Base-by-base conservation (phyloP, 2,113 vertebrate species). In the Epinephelus moara region DNA sequence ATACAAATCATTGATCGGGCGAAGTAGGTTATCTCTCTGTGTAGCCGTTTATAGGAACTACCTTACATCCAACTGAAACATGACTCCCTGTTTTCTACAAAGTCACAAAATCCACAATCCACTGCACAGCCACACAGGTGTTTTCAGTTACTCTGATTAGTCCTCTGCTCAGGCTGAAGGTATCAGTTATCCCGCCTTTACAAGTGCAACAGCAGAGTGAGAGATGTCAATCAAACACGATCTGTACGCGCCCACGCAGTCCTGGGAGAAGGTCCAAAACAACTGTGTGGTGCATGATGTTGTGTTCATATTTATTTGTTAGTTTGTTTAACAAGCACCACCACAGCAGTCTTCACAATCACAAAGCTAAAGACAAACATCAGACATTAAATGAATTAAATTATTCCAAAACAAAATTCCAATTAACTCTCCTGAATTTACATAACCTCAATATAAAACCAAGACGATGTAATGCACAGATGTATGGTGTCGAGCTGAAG, bases 351-450 rank as follows among this genome's bases (percentile, higher is more conserved):
- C 11, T 69, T 45, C 1, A 53, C 50, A 47, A 79, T 53, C 27
- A 62, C 66, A 76, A n/a, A 78, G 59, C 70, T 47, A 11, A 75
- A 82, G 52, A 82, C 53, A 80, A 82, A 72, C 49, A 84, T 68
- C 62, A 57, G 69, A 83, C 23, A 45, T 4, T 23, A 55, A 78
- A 60, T 57, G 13, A 37, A 37, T 37, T 37, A n/a, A 60, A 80
- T 84, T 74, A 75, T 77, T 72, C 40, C 10, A 37, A 63, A 82
- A 40, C 69, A 45, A 80, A 75, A 75, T 74, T 78, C 75, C 33
- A 75, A 80, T 84, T 77, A 68, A 53, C 47, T 75, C 40, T 45
- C 4, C 11, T 53, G 27, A 81, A 81, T 89, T 84, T 80, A 55
- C 80, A 78, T 68, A 71, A 71, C 55, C 37, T 67, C 17, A 23